These are phyloP conservation scores for Rhagium mordax DNA, from an alignment of 2,888 invertebrate species.

Conservation along the genomic window DNA sequence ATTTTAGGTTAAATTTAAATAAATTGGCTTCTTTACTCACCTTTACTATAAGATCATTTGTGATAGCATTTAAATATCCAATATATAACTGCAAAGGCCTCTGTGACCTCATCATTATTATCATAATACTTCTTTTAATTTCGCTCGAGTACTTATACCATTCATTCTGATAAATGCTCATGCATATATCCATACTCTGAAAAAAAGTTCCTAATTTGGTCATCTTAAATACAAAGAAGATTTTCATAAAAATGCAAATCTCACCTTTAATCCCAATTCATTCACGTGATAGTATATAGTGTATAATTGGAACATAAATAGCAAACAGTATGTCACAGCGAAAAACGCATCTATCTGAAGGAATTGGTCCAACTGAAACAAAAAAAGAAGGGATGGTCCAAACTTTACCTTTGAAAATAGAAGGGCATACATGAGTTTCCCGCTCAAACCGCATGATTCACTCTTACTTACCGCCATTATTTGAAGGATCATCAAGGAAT, in stretches of 20 bases:
- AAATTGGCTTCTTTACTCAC: too few relatives aligned
- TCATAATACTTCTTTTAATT: not conserved
- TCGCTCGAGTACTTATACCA: not conserved
- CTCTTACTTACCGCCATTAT: conserved; percentile 16
- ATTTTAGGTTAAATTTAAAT: too few relatives aligned
- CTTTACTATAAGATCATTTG: not conserved
- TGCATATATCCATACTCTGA: conserved; percentile 1
- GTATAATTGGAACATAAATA: not conserved
- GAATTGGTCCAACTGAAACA: not conserved
- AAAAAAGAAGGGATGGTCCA: too few relatives aligned
- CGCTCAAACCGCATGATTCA: too few relatives aligned
- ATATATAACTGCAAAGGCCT: conserved; percentile 6
- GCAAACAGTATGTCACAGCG: not conserved
- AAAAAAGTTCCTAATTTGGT: too few relatives aligned
- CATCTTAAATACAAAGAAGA: too few relatives aligned
- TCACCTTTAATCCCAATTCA: not conserved
- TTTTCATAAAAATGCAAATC: too few relatives aligned
- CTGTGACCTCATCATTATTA: conserved; percentile 2
- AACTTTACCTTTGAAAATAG: too few relatives aligned
- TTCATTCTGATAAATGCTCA: not conserved
- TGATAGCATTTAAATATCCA: not conserved
- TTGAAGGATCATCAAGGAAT: conserved; percentile 1
- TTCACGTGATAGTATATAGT: not conserved
- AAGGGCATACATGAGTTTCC: not conserved
- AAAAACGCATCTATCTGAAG: not conserved